Evolutionary conservation across 2,888 invertebrate species (phyloP).

Genomic region (Sacculina carcini): DNA sequence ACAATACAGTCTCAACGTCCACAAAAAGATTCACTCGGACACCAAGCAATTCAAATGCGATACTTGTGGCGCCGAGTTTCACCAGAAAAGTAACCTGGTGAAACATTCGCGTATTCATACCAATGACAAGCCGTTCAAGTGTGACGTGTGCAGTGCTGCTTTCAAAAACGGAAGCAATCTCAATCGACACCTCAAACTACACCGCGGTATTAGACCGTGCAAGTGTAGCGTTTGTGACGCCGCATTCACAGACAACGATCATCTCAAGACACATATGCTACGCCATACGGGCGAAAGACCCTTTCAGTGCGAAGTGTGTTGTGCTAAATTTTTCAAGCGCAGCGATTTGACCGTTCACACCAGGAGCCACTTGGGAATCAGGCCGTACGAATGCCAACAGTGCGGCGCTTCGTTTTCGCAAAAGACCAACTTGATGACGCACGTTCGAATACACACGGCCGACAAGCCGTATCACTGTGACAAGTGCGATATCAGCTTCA

Average conservation of each 20-base stretch:
- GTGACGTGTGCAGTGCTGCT: slow-evolving; percentile 1
- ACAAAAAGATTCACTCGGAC: slow-evolving; percentile 2
- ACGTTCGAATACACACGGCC: too few species aligned
- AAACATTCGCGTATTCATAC: slow-evolving; percentile 6
- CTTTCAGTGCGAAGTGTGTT: too few species aligned
- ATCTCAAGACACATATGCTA: neutral
- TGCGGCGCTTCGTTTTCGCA: too few species aligned
- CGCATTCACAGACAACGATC: neutral
- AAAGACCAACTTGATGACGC: too few species aligned
- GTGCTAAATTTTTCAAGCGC: too few species aligned
- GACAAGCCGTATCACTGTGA: too few species aligned
- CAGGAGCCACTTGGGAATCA: too few species aligned
- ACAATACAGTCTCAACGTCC: slow-evolving; percentile 1
- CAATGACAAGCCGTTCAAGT: slow-evolving; percentile 6
- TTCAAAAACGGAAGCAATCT: neutral
- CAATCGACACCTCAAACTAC: neutral
- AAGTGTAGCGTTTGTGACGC: neutral
- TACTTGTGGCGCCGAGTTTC: slow-evolving; percentile 3
- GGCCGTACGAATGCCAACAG: too few species aligned
- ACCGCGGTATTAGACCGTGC: neutral
- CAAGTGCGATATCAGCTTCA: too few species aligned
- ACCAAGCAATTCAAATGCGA: slow-evolving; percentile 6
- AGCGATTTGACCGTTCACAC: too few species aligned
- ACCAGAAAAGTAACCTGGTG: neutral
- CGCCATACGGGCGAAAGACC: too few species aligned